Evolutionary conservation across 1,140 invertebrate species (phyloP), one percentile per base, ranked within the genome.

Genomic region (Probaryconus sp.): DNA sequence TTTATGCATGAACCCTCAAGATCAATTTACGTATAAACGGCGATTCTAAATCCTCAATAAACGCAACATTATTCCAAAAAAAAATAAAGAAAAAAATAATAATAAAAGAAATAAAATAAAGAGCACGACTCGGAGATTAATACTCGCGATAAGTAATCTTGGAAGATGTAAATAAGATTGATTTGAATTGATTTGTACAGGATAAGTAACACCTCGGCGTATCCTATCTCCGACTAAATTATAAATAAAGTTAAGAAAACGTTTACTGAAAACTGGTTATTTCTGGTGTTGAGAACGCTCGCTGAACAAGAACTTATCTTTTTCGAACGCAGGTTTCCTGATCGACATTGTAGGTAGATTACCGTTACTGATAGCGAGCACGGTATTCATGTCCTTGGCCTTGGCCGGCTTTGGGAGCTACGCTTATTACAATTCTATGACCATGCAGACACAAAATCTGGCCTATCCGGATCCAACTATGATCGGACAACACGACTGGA

Each of bases 361-460:
- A 20, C 94, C 94, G 1, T 83, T 95, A 21, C 88, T 95, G 20
- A 92, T 94, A 76, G 92, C 92, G n/a, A 94, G 92, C 77, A 93
- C 92, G 40, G 91, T 95, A 1, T 91, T 95, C 85, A 95, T 95
- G 93, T 94, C 93, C 0, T 89, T 94, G 74, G 93, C 93, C 1
- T 87, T 94, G 61, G 93, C 93, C 16, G 93, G 93, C 1, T 94
- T 94, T 77, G 94, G 93, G 2, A 94, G 93, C 11, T 94, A 93
- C 79, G 91, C 92, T n/a, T 94, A 94, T 81, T 93, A 93, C 81
- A 81, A 81, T 61, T 81, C 83, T 16, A 79, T 87, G 75, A 82
- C 84, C 88, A 92, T 87, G 88, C 89, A 70, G 40, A 90, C 75
- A 61, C 63, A 85, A 79, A 81, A 89, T 71, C 81, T 90, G 10